These are phyloP conservation scores for Apoderus coryli DNA, from an alignment of 2,888 invertebrate genomes.

Conservation along the genomic window DNA sequence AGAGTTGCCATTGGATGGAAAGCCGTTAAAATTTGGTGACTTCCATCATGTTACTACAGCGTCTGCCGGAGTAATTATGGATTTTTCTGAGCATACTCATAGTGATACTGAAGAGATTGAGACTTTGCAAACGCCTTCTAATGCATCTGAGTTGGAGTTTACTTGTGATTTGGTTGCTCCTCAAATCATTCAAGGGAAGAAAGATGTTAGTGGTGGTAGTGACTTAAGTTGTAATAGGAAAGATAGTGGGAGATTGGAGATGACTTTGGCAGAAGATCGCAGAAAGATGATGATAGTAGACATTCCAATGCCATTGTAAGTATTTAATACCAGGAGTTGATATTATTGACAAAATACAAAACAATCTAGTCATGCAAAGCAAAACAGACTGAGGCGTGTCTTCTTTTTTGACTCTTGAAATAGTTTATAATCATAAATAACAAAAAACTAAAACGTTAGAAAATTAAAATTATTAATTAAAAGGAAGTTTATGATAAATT, in stretches of 20 bases:
- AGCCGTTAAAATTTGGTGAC: slow-evolving; percentile 32
- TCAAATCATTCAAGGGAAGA: too few species aligned
- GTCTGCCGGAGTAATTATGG: slow-evolving; percentile 18
- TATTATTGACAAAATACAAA: too few species aligned
- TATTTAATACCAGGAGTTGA: too few species aligned
- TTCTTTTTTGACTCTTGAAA: too few species aligned
- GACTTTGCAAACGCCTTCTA: slow-evolving; percentile 59
- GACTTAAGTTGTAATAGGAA: too few species aligned
- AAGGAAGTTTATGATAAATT: slow-evolving; percentile 12
- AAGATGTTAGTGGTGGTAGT: too few species aligned
- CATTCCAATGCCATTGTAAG: slow-evolving; percentile 43
- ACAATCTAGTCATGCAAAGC: too few species aligned
- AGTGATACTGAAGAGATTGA: slow-evolving; percentile 33
- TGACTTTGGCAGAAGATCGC: too few species aligned
- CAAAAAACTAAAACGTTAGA: not conserved
- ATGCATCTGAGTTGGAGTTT: slow-evolving; percentile 58
- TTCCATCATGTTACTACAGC: slow-evolving; percentile 15
- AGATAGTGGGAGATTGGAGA: too few species aligned
- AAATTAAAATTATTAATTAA: not conserved
- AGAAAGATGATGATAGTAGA: slow-evolving; percentile 39
- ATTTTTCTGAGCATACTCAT: slow-evolving; percentile 22
- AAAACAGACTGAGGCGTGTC: too few species aligned
- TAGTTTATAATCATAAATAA: too few species aligned
- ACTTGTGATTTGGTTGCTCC: slow-evolving; percentile 30
- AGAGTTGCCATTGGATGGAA: slow-evolving; percentile 43